These are phyloP conservation scores for Reticulitermes speratus DNA, from an alignment of 1,140 invertebrate genomes.

Conservation along the genomic window DNA sequence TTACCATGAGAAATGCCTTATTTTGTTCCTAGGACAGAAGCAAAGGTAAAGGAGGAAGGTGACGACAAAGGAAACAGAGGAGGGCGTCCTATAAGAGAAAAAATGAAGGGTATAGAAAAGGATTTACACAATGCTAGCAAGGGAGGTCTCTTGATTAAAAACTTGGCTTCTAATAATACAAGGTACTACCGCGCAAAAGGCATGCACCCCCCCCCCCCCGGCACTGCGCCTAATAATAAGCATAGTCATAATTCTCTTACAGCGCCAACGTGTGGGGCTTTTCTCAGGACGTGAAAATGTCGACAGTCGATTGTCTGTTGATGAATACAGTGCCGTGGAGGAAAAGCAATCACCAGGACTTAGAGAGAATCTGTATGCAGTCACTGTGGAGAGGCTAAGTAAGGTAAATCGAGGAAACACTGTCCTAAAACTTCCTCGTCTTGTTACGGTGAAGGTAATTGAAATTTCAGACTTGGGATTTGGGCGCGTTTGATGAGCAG, in stretches of 20 bases:
- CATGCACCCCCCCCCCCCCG: too few relatives aligned
- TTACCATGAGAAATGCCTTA: constrained; percentile 3
- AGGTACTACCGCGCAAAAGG: background rate
- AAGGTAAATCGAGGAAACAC: background rate
- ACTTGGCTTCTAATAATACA: background rate
- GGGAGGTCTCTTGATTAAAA: constrained; percentile 15
- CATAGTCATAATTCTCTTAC: background rate
- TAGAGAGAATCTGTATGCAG: background rate
- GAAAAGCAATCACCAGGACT: background rate
- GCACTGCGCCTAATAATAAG: background rate
- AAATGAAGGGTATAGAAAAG: constrained; percentile 13
- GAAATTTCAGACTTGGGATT: background rate
- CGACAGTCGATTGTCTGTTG: constrained; percentile 8
- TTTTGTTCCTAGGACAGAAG: background rate
- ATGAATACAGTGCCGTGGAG: background rate
- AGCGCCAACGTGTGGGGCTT: background rate
- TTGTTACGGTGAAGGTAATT: background rate
- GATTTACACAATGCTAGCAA: background rate
- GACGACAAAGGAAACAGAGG: background rate
- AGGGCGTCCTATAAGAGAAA: background rate
- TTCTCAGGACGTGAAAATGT: background rate
- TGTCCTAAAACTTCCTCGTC: background rate
- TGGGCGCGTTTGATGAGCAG: too few relatives aligned
- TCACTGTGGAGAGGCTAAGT: background rate
- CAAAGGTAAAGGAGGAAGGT: background rate